Base-by-base conservation (phyloP, 2,888 invertebrate species). In the Lacanobia wlatinum region DNA sequence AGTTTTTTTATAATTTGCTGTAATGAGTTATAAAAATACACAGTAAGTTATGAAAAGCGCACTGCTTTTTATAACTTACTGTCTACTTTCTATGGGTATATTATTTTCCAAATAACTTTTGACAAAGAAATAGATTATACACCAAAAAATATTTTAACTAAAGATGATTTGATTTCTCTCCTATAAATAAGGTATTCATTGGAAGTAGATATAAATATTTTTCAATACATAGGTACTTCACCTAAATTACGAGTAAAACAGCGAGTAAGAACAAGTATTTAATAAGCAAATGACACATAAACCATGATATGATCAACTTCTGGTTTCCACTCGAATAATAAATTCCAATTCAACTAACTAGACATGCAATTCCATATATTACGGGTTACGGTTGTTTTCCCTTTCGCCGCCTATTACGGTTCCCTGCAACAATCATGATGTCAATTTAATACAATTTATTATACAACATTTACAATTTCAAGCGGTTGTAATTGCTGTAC, bases 391-490 rank as follows among this genome's bases (percentile, higher is more conserved):
- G 65, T 53, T 48, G 61, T 70, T 82, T 80, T 80, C 68, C 74
- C 67, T 76, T 78, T 82, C 66, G 77, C 43, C 34, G 34, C 16
- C 72, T 69, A 83, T 85, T 84, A 80, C 76, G 48, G 69, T 68
- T 46, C 34, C 43, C 65, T 23, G 64, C 72, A 83, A 86, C 87
- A 88, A 91, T 91, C 90, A 89, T 84, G 80, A 73, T 85, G 89
- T 91, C 91, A 90, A 89, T 89, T 91, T 90, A 84, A 87, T 82
- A 80, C 81, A 72, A 92, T 92, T 92, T 92, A 92, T 89, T 78
- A 79, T 68, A 81, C 78, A 76, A 78, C 83, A 82, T 85, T 83
- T 73, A 84, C 87, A 83, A 89, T 90, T 87, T 85, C 73, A 78
- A 84, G 70, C 70, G 80, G 72, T 77, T 86, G 87, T 88, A 90